These are phyloP conservation scores for Eupelmus urozonus DNA, from an alignment of 2,888 invertebrate genomes.

Conservation along the genomic window DNA sequence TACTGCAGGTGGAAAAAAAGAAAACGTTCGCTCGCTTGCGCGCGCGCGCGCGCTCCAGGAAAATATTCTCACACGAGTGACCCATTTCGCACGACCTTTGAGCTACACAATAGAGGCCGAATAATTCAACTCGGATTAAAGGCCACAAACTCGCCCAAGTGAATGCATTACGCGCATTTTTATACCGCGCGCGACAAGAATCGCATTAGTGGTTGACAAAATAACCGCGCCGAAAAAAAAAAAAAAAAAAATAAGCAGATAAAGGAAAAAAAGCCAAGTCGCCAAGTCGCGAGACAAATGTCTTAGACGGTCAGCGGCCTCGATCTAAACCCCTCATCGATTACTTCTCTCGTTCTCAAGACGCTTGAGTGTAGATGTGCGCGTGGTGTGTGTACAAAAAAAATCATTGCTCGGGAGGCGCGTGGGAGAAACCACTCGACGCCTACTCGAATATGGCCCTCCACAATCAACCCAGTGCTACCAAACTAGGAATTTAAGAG, in stretches of 20 bases:
- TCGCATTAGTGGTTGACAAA: too few relatives aligned
- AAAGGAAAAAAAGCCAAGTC: too few relatives aligned
- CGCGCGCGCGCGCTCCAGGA: too few relatives aligned
- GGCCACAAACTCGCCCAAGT: neutral
- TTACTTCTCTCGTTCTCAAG: too few relatives aligned
- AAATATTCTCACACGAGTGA: slow-evolving; percentile 32
- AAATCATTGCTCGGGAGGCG: slow-evolving; percentile 8
- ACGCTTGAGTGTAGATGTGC: too few relatives aligned
- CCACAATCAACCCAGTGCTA: too few relatives aligned
- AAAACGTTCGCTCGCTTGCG: too few relatives aligned
- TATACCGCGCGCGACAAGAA: neutral
- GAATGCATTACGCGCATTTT: neutral
- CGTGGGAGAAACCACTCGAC: slow-evolving; percentile 12
- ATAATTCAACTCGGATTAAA: neutral
- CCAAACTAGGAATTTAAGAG: too few relatives aligned
- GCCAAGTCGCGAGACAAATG: too few relatives aligned
- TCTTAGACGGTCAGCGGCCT: slow-evolving; percentile 23
- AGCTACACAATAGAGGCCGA: neutral
- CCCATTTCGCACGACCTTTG: slow-evolving; percentile 47
- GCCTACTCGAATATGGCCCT: too few relatives aligned
- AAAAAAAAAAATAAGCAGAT: neutral
- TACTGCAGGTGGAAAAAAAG: too few relatives aligned
- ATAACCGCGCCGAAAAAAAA: neutral
- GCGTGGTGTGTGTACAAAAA: too few relatives aligned
- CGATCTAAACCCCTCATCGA: slow-evolving; percentile 35